Evolutionary conservation across 2,888 invertebrate genomes (phyloP), one percentile per base, ranked within the genome.

Genomic region (Spialia ferax): DNA sequence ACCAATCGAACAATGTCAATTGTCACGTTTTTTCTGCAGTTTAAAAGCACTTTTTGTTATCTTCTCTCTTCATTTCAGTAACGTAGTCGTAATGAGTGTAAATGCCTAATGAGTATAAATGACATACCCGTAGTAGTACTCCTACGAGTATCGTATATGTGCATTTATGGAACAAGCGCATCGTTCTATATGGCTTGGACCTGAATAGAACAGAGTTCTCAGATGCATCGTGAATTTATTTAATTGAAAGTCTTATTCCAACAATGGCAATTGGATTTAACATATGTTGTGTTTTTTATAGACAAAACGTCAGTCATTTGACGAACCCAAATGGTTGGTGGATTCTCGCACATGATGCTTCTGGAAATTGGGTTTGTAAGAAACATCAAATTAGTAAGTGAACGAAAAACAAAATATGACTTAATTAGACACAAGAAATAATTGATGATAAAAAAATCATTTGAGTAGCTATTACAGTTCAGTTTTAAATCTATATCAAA

Each of bases 71-170:
- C 5, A 38, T 6, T n/a, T 38, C 38, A n/a, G n/a, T n/a, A n/a
- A n/a, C 1, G n/a, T 38, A n/a, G 38, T 38, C 7, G 6, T n/a
- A n/a, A n/a, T n/a, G n/a, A n/a, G n/a, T n/a, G n/a, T n/a, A n/a
- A n/a, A n/a, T n/a, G n/a, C 38, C 48, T 68, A 70, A 70, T 66
- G 65, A 63, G 68, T 59, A 52, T 65, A 59, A 61, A 68, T 70
- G 70, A 70, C 65, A 70, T 70, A 66, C 63, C 38, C n/a, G 38
- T 38, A 38, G n/a, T 38, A 6, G 38, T n/a, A 38, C n/a, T 54
- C 18, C n/a, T n/a, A n/a, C n/a, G n/a, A n/a, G n/a, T n/a, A n/a
- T n/a, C n/a, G n/a, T n/a, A n/a, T n/a, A n/a, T n/a, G 11, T 66
- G 42, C 59, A 52, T 54, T n/a, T 52, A 42, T 66, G 59, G 65